phyloP scores from a whole-genome alignment of 2,797 vertebrate genomes.

The Percopsis omiscomaycus region DNA sequence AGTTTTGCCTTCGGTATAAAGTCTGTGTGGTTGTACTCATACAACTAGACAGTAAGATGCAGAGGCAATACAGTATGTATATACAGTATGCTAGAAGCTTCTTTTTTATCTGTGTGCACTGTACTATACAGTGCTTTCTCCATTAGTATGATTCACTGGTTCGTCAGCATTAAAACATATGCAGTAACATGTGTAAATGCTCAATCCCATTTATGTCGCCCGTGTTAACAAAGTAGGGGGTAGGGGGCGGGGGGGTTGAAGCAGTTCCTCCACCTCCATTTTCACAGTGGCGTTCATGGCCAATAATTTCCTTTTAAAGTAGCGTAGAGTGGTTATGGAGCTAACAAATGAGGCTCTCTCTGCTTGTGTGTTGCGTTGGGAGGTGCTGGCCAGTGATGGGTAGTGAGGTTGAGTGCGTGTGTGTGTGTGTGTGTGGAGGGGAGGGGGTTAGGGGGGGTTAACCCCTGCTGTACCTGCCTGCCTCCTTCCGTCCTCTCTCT shows the following conservation, averaged over 20 bases:
- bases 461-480: constrained; percentile 84
- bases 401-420: constrained; percentile 37
- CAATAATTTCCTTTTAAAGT: constrained; percentile 54
- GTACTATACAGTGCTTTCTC: neutral
- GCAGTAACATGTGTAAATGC: constrained; percentile 1
- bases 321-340: constrained; percentile 47
- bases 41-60: too few relatives aligned
- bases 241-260: constrained; percentile 26
- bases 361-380: constrained; percentile 38
- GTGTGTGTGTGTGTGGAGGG: neutral
- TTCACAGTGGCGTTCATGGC: constrained; percentile 33
- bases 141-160: neutral
- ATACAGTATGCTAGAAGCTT: too few relatives aligned
- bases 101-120: too few relatives aligned
- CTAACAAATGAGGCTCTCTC: constrained; percentile 56
- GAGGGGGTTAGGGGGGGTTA: constrained; percentile 68
- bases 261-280: constrained; percentile 26
- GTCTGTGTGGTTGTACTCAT: too few relatives aligned
- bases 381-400: constrained; percentile 51
- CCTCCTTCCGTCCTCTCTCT: constrained; percentile 67
- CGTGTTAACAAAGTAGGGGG: constrained; percentile 43
- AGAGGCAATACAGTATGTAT: too few relatives aligned
- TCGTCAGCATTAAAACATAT: neutral
- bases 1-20: too few relatives aligned
- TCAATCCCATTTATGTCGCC: constrained; percentile 29